Conservation (phyloP, 2,113 vertebrate species). For the Rhynchomys soricoides region DNA sequence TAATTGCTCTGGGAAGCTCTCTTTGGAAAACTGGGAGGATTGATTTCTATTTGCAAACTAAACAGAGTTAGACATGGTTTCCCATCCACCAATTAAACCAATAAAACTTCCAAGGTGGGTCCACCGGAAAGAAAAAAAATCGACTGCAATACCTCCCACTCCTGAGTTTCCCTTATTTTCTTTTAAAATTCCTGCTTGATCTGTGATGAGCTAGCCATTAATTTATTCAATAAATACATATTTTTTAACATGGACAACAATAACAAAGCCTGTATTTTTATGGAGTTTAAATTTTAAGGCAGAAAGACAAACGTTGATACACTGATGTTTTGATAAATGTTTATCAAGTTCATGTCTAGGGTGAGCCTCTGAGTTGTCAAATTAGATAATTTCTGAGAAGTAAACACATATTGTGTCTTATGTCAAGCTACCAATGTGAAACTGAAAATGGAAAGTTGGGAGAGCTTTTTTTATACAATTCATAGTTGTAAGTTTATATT, state of each 20-base stretch:
- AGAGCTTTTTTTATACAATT: neutral
- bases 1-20: neutral
- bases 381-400: neutral
- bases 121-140: neutral
- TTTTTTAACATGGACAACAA: neutral
- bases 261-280: neutral
- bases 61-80: neutral
- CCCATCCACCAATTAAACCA: neutral
- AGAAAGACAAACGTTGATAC: neutral
- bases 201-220: neutral
- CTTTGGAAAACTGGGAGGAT: neutral
- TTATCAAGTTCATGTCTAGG: neutral
- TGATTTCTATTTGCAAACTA: neutral
- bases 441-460: neutral
- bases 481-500: neutral
- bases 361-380: neutral
- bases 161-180: neutral
- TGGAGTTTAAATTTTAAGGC: conserved; percentile 2
- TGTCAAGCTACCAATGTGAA: neutral
- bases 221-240: neutral
- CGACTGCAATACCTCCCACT: neutral
- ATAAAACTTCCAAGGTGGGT: neutral
- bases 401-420: neutral
- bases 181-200: neutral
- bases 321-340: neutral